Percentiles rank a stretch among this genome's conserved stretches.
Evolutionary conservation across 2,113 vertebrate species (phyloP).

Genomic region (Urocynchramus pylzowi): DNA sequence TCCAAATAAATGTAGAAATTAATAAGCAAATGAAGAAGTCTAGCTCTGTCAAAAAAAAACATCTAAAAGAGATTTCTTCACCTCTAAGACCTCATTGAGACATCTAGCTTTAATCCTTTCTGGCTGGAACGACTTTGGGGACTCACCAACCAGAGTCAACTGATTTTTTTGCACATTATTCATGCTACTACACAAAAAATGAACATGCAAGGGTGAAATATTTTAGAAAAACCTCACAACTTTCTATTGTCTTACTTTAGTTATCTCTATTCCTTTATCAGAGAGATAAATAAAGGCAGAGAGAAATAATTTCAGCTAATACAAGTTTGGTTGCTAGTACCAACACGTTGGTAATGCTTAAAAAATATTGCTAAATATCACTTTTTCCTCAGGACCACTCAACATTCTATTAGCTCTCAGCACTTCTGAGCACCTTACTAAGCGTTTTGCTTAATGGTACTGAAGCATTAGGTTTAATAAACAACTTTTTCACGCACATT

Average conservation of each 20-base stretch:
- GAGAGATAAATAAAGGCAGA: background rate
- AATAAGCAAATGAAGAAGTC: background rate
- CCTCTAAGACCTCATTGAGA: background rate
- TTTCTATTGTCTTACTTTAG: background rate
- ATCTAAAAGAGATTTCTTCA: background rate
- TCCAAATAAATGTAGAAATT: background rate
- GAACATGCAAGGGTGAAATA: accelerated
- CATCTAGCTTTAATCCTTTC: background rate
- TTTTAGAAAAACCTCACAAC: background rate
- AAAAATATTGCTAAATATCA: background rate
- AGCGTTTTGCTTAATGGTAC: background rate
- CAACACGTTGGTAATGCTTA: background rate
- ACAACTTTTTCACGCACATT: background rate
- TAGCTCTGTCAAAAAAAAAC: background rate
- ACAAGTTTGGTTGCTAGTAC: background rate
- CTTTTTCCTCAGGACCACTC: background rate
- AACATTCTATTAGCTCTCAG: background rate
- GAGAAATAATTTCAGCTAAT: background rate
- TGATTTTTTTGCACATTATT: background rate
- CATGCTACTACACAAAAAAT: background rate
- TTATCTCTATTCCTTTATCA: background rate
- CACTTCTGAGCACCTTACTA: background rate
- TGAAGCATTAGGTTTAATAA: background rate
- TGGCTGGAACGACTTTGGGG: background rate
- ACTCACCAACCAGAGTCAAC: background rate